Evolutionary conservation across 2,888 invertebrate species (phyloP).

Genomic region (Drosophila longiperda): DNA sequence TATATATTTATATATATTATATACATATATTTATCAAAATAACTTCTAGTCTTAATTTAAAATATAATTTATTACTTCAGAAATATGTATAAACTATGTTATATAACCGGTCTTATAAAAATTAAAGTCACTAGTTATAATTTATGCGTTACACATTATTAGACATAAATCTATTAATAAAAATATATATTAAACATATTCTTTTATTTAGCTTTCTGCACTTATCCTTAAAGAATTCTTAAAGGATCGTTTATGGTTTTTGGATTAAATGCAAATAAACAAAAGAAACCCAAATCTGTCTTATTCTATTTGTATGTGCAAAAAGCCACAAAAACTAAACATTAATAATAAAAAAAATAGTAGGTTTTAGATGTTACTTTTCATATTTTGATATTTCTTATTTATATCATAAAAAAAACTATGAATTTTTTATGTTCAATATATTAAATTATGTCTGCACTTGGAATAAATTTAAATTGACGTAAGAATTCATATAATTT

Average conservation of each 20-base stretch:
- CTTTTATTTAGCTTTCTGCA: not conserved
- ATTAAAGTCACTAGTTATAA: not conserved
- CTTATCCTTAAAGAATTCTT: not conserved
- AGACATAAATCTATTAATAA: not conserved
- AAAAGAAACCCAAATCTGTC: not conserved
- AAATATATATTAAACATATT: not conserved
- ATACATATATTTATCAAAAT: not conserved
- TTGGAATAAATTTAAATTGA: not conserved
- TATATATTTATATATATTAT: not conserved
- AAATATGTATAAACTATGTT: not conserved
- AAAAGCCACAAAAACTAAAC: not conserved
- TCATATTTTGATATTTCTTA: not conserved
- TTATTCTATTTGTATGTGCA: not conserved
- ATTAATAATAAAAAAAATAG: not conserved
- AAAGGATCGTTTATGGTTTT: not conserved
- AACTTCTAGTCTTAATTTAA: not conserved
- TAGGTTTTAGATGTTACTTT: not conserved
- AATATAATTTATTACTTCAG: not conserved
- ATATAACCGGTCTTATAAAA: not conserved
- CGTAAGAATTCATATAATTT: not conserved
- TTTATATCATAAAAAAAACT: not conserved
- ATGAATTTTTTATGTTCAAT: not conserved
- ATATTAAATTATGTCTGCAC: not conserved
- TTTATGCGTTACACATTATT: not conserved
- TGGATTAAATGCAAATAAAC: not conserved